Percentiles rank a stretch among this genome's conserved stretches.
These are phyloP conservation scores for Cybosia mesomella DNA, from an alignment of 2,888 invertebrate genomes.

Conservation along the genomic window DNA sequence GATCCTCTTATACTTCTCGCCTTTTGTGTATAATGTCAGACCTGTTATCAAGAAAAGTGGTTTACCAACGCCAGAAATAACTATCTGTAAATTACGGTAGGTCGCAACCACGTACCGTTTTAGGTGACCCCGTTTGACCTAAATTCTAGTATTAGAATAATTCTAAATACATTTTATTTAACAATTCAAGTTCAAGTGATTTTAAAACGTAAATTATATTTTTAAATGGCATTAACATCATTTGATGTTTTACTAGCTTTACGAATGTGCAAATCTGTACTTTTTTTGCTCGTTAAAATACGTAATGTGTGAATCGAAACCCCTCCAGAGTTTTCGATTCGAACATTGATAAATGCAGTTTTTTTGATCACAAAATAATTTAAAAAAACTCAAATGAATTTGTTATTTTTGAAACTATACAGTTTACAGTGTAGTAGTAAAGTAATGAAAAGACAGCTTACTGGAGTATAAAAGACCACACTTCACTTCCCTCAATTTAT, in stretches of 20 bases:
- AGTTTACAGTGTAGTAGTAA: not conserved
- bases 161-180: not conserved
- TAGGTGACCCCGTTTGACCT: not conserved
- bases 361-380: too few species aligned
- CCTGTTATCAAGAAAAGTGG: not conserved
- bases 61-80: not conserved
- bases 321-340: too few species aligned
- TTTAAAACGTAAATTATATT: not conserved
- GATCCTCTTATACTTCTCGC: too few species aligned
- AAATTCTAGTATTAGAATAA: not conserved
- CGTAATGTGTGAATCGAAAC: too few species aligned
- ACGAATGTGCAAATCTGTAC: too few species aligned
- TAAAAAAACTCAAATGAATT: too few species aligned
- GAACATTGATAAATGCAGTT: too few species aligned
- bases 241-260: too few species aligned
- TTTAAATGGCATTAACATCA: not conserved
- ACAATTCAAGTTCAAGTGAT: not conserved
- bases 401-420: too few species aligned
- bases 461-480: constrained; percentile 3
- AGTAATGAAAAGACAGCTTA: constrained; percentile 5
- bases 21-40: not conserved
- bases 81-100: not conserved
- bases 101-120: not conserved
- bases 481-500: constrained; percentile 8
- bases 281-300: too few species aligned